phyloP scores from a whole-genome alignment of 2,113 vertebrate genomes.

The Hippocampus zosterae region DNA sequence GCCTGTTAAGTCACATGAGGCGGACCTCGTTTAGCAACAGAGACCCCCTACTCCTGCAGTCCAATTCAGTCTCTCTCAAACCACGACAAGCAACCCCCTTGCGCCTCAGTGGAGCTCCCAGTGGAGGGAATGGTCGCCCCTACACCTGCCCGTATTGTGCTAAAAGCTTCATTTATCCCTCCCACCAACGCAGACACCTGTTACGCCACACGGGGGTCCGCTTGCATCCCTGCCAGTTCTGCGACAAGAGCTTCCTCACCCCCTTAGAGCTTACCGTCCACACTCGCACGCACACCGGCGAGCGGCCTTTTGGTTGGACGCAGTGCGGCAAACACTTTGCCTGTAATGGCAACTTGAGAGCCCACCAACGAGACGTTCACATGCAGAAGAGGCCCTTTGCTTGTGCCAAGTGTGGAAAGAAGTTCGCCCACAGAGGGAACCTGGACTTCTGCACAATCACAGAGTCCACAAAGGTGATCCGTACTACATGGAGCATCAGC shows the following conservation, averaged over 20 bases:
- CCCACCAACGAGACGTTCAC: constrained; percentile 68
- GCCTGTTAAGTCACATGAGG: constrained; percentile 20
- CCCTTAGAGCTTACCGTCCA: constrained; percentile 67
- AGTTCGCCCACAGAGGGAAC: constrained; percentile 67
- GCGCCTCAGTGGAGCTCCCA: constrained; percentile 26
- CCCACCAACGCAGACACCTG: constrained; percentile 66
- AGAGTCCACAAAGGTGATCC: constrained; percentile 65
- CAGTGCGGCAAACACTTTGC: constrained; percentile 68
- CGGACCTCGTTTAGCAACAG: constrained; percentile 38
- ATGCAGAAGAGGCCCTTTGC: constrained; percentile 68
- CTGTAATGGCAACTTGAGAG: constrained; percentile 66
- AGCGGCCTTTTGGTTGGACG: constrained; percentile 62
- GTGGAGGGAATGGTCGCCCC: constrained; percentile 48
- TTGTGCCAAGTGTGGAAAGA: constrained; percentile 65
- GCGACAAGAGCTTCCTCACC: constrained; percentile 70
- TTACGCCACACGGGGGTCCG: constrained; percentile 66
- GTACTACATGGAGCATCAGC: constrained; percentile 59
- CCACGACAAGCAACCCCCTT: constrained; percentile 41
- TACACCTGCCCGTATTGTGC: constrained; percentile 67
- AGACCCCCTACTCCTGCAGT: constrained; percentile 52
- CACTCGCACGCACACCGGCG: constrained; percentile 68
- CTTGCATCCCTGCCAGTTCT: constrained; percentile 65
- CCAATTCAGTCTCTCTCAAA: constrained; percentile 46
- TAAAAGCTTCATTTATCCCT: constrained; percentile 68
- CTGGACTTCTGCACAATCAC: constrained; percentile 68